These are phyloP conservation scores for Amphimedon queenslandica DNA, from an alignment of 37 sponge, comb jelly and placozoan genomes.

Conservation along the genomic window DNA sequence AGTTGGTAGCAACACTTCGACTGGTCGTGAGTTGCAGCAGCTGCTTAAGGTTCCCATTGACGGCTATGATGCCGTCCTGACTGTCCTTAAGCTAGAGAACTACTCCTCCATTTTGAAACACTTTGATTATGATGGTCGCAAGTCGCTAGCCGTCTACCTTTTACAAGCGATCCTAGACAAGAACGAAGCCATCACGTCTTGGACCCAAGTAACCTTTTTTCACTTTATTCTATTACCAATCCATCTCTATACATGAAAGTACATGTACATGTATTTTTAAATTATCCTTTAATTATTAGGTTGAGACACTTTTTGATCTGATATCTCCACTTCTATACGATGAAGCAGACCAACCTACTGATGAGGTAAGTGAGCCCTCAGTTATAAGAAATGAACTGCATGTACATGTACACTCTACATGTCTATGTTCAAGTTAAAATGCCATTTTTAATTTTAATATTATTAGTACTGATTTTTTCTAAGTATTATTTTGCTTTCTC, in stretches of 20 bases:
- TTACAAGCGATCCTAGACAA: slow-evolving; percentile 74
- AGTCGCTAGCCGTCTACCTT: slow-evolving; percentile 67
- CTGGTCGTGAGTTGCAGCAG: slow-evolving; percentile 59
- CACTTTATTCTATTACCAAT: neutral
- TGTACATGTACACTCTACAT: too few relatives aligned
- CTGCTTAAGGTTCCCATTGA: slow-evolving; percentile 86
- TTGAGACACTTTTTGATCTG: slow-evolving; percentile 68
- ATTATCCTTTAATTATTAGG: slow-evolving; percentile 35
- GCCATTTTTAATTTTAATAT: neutral
- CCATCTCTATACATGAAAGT: too few relatives aligned
- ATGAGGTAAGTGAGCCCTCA: slow-evolving; percentile 23
- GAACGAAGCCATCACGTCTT: slow-evolving; percentile 49
- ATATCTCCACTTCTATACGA: slow-evolving; percentile 76
- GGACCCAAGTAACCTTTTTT: slow-evolving; percentile 56
- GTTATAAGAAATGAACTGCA: too few relatives aligned
- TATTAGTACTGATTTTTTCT: neutral
- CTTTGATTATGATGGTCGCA: slow-evolving; percentile 70
- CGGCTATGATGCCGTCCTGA: slow-evolving; percentile 76
- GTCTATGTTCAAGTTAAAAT: neutral
- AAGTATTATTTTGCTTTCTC: neutral
- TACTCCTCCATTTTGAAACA: slow-evolving; percentile 47
- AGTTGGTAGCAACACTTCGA: slow-evolving; percentile 32
- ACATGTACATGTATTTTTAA: neutral
- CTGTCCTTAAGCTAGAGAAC: slow-evolving; percentile 76
- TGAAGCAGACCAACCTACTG: slow-evolving; percentile 77